Evolutionary conservation across 30 jellyfish, hydroid and myxozoan genomes (phyloP), one percentile per base, ranked within the genome.

Genomic region (Sanderia malayensis): DNA sequence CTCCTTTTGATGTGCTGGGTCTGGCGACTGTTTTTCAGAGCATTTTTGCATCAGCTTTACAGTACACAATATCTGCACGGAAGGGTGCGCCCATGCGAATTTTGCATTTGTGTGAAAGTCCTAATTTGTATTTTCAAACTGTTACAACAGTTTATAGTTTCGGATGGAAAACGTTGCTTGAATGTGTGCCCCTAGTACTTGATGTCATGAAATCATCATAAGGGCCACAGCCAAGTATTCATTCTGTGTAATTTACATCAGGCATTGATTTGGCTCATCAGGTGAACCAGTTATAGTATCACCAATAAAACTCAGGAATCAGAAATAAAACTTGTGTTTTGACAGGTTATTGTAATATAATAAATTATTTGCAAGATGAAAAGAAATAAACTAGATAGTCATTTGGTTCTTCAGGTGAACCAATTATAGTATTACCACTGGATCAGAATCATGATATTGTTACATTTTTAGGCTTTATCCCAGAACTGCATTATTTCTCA

Each of bases 371-470:
- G n/a, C n/a, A n/a, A n/a, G n/a, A n/a, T n/a, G n/a, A n/a, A n/a
- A n/a, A n/a, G n/a, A n/a, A n/a, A n/a, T n/a, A n/a, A n/a, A n/a
- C n/a, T n/a, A n/a, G n/a, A n/a, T n/a, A 44, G 11, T 44, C 68
- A 57, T 57, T 57, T 57, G 68, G 31, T 21, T 57, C 68, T n/a
- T 57, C 68, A 4, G 68, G 10, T 57, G 68, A 57, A 19, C 68
- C 68, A 57, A 57, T 9, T 57, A 21, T 57, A 57, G 68, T 57
- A 6, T 9, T 21, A 57, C 68, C 68, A 57, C 22, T 57, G 68
- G 68, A 21, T 57, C 68, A 57, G 68, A 57, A 57, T 57, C 68
- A 6, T 57, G 68, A 57, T 57, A 57, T 57, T 57, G 68, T 57
- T 19, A 19, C n/a, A 57, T 57, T 57, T 57, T 57, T 57, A 57